Conservation (phyloP, 2,888 invertebrate species). For the Stramonita haemastoma region DNA sequence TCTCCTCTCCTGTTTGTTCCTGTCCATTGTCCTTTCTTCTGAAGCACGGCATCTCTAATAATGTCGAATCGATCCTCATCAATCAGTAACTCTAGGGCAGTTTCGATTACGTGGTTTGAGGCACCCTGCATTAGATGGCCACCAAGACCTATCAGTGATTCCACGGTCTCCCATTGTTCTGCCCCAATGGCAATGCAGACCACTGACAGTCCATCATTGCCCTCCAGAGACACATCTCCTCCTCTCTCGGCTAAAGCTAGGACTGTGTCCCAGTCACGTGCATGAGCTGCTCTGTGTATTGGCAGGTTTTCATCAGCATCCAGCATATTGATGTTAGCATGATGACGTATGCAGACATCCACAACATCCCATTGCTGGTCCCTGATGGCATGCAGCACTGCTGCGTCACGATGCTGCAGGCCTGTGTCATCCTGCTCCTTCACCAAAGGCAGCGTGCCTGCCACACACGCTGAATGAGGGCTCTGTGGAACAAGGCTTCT, state of each 20-base stretch:
- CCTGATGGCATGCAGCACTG: background rate
- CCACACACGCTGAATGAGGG: background rate
- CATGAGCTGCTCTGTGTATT: background rate
- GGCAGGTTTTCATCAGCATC: background rate
- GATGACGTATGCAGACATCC: background rate
- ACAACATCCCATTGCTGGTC: constrained; percentile 15
- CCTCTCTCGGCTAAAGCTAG: background rate
- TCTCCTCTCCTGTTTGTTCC: background rate
- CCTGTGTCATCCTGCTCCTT: constrained; percentile 21
- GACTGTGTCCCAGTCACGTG: background rate
- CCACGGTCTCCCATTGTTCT: background rate
- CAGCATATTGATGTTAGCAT: background rate
- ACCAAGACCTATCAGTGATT: background rate
- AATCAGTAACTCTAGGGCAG: background rate
- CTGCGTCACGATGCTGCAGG: background rate
- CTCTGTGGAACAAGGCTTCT: background rate
- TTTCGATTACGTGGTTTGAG: background rate
- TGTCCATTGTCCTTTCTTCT: background rate
- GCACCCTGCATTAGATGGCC: background rate
- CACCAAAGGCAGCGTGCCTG: constrained; percentile 18
- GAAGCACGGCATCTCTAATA: background rate
- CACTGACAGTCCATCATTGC: background rate
- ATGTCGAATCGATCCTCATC: background rate
- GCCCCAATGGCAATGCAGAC: background rate
- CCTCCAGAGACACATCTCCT: background rate